Conservation (phyloP, 2,888 invertebrate species). For the Elegia similella region DNA sequence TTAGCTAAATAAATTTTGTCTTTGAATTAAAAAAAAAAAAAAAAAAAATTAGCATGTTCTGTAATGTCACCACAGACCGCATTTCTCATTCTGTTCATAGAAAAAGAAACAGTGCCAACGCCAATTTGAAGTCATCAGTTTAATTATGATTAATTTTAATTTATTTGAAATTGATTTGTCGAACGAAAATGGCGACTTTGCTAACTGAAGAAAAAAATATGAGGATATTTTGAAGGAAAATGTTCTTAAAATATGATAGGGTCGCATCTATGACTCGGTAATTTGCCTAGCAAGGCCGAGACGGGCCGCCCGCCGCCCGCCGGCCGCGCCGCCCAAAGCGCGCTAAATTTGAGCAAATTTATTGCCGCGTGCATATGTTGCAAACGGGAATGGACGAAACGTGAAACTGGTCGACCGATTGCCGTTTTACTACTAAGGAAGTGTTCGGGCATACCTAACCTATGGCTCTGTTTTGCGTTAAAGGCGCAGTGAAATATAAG, state of each 20-base stretch:
- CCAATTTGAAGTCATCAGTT: too few species aligned
- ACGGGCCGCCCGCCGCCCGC: constrained; percentile 1
- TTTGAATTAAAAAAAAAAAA: too few species aligned
- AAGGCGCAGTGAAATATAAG: too few species aligned
- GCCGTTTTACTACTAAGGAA: not conserved
- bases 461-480: not conserved
- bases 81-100: too few species aligned
- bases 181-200: too few species aligned
- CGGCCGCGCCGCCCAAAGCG: constrained; percentile 6
- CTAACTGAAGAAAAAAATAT: too few species aligned
- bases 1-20: too few species aligned
- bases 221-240: not conserved
- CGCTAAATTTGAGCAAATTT: constrained; percentile 12
- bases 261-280: not conserved
- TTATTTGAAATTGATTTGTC: too few species aligned
- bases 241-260: not conserved
- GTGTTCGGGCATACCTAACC: not conserved
- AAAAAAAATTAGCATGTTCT: too few species aligned
- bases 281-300: constrained; percentile 5
- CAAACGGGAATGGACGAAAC: constrained; percentile 6
- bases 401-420: not conserved
- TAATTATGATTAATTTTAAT: too few species aligned
- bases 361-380: constrained; percentile 14
- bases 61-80: too few species aligned
- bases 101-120: too few species aligned